Evolutionary conservation across 2,797 vertebrate genomes (phyloP).

Genomic region (Myotis pilosus): DNA sequence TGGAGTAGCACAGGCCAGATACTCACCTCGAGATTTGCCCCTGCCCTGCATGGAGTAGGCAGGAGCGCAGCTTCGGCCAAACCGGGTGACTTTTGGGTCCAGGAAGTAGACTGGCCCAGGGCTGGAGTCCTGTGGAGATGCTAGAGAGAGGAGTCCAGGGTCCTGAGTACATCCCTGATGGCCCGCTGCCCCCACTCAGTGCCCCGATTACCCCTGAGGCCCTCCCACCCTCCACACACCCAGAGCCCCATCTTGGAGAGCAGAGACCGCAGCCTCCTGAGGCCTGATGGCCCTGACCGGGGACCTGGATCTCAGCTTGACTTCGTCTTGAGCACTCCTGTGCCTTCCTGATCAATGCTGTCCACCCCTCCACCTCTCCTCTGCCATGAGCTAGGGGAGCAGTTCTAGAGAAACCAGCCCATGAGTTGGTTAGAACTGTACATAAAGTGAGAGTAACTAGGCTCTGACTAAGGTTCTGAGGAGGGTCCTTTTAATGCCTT

Average conservation of each 20-base stretch:
- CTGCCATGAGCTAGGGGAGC: background rate
- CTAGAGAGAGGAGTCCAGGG: slow-evolving; percentile 72
- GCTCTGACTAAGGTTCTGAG: background rate
- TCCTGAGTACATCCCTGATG: background rate
- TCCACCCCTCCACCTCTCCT: too few species aligned
- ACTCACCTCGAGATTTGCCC: slow-evolving; percentile 77
- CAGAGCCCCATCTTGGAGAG: background rate
- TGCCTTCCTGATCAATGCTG: background rate
- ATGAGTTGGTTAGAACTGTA: accelerated
- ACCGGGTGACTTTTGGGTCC: slow-evolving; percentile 89
- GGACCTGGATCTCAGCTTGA: background rate
- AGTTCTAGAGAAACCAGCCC: background rate
- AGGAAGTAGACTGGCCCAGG: slow-evolving; percentile 92
- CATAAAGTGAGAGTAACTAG: background rate
- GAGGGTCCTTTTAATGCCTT: background rate
- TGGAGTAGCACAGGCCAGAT: background rate
- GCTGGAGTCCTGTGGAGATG: slow-evolving; percentile 86
- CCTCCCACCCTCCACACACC: too few species aligned
- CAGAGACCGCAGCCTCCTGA: background rate
- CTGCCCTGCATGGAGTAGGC: slow-evolving; percentile 91
- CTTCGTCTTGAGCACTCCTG: background rate
- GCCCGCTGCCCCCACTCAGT: accelerated
- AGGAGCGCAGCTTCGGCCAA: slow-evolving; percentile 87
- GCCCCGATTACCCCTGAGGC: background rate
- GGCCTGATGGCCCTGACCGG: background rate